phyloP scores from a whole-genome alignment of 2,888 invertebrate genomes.

The Nomada flava region DNA sequence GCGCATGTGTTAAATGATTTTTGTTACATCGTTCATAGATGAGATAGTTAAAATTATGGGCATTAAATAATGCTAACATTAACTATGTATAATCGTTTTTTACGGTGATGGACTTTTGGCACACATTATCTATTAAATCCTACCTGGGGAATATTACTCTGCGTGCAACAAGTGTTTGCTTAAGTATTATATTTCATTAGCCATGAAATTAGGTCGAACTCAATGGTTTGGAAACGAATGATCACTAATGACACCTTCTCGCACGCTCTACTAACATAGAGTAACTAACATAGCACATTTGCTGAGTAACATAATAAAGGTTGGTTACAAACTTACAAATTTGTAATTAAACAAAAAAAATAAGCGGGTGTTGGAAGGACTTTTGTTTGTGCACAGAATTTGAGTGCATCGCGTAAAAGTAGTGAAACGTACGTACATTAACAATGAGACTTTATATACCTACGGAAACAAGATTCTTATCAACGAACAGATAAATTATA shows the following conservation, averaged over 20 bases:
- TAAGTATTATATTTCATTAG: slow-evolving; percentile 1
- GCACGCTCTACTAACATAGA: too few species aligned
- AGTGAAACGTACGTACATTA: neutral
- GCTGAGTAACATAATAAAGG: too few species aligned
- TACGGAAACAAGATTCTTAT: slow-evolving; percentile 7
- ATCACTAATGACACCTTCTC: too few species aligned
- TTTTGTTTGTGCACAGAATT: neutral
- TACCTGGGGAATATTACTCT: neutral
- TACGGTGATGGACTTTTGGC: too few species aligned
- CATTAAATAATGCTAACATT: too few species aligned
- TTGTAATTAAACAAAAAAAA: too few species aligned
- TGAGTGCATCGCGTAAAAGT: neutral
- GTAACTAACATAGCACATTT: too few species aligned
- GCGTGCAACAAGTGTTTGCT: too few species aligned
- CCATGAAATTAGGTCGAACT: neutral
- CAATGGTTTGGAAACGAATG: neutral
- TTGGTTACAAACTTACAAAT: too few species aligned
- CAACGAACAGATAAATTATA: neutral
- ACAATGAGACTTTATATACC: neutral
- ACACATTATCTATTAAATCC: slow-evolving; percentile 23
- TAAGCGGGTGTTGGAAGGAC: neutral
- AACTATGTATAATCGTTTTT: too few species aligned
- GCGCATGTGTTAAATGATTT: too few species aligned
- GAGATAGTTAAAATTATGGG: neutral
- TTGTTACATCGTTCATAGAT: too few species aligned